Conservation (phyloP, 2,888 invertebrate genomes). For the Meloe dianella region DNA sequence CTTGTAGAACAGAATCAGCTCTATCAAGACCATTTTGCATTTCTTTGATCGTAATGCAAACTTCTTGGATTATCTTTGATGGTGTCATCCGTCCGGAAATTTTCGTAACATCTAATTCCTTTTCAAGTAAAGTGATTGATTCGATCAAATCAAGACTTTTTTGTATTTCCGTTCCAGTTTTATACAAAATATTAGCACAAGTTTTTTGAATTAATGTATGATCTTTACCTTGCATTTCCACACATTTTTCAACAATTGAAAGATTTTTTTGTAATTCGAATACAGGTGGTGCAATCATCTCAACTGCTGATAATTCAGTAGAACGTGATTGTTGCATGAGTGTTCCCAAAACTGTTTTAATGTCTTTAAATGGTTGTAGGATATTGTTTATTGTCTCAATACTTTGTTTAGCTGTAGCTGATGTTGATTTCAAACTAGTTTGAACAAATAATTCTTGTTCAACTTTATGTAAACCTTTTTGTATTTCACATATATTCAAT, state of each 20-base stretch:
- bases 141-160: slow-evolving; percentile 64
- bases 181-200: slow-evolving; percentile 70
- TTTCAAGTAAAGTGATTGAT: slow-evolving; percentile 60
- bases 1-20: slow-evolving; percentile 42
- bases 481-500: slow-evolving; percentile 60
- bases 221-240: slow-evolving; percentile 70
- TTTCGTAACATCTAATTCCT: slow-evolving; percentile 54
- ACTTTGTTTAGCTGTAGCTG: slow-evolving; percentile 70
- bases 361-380: slow-evolving; percentile 68
- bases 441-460: slow-evolving; percentile 71
- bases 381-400: slow-evolving; percentile 70
- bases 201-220: slow-evolving; percentile 73
- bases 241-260: slow-evolving; percentile 71
- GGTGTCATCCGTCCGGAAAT: slow-evolving; percentile 55
- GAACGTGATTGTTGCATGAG: slow-evolving; percentile 61
- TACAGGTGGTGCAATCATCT: slow-evolving; percentile 65
- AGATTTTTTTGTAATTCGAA: slow-evolving; percentile 70
- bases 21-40: slow-evolving; percentile 63
- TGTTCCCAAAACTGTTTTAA: slow-evolving; percentile 66
- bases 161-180: slow-evolving; percentile 65
- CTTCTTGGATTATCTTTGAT: slow-evolving; percentile 58
- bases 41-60: slow-evolving; percentile 66
- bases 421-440: slow-evolving; percentile 71
- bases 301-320: slow-evolving; percentile 64
- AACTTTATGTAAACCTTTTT: slow-evolving; percentile 66